These are phyloP conservation scores for Sinhomidia bicolor DNA, from an alignment of 2,888 invertebrate species.

Conservation along the genomic window DNA sequence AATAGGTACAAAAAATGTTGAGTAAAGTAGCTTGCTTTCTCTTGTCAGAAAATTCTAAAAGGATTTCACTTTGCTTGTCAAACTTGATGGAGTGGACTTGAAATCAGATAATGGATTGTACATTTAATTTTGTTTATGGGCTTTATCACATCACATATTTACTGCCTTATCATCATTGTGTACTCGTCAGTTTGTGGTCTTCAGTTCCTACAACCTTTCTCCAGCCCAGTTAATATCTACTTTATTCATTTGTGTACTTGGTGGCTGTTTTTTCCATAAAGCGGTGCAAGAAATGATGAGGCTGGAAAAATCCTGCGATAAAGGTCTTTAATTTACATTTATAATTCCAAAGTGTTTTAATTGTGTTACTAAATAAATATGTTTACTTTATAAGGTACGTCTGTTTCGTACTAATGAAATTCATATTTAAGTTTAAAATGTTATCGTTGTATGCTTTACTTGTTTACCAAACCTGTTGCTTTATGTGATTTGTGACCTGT, in stretches of 20 bases:
- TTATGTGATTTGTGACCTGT: slow-evolving; percentile 55
- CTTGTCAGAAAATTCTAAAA: not conserved
- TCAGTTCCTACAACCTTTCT: no score
- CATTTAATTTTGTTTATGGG: no score
- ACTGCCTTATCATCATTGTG: no score
- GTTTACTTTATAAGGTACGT: no score
- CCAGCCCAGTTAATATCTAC: not conserved
- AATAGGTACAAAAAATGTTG: not conserved
- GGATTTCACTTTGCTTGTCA: no score
- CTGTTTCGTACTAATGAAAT: no score
- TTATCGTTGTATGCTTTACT: not conserved
- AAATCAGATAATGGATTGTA: no score
- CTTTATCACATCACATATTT: no score
- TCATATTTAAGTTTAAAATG: not conserved
- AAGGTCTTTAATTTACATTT: slow-evolving; percentile 42
- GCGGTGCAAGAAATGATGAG: not conserved
- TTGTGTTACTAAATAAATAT: not conserved
- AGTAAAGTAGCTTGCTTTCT: not conserved
- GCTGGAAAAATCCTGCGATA: not conserved
- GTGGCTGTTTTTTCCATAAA: not conserved
- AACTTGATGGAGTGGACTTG: no score
- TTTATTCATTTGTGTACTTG: not conserved
- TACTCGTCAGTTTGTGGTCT: no score
- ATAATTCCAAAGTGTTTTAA: slow-evolving; percentile 19
- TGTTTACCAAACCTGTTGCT: slow-evolving; percentile 48